These are phyloP conservation scores for Tetrapedia diversipes DNA, from an alignment of 2,888 invertebrate genomes.

Conservation along the genomic window DNA sequence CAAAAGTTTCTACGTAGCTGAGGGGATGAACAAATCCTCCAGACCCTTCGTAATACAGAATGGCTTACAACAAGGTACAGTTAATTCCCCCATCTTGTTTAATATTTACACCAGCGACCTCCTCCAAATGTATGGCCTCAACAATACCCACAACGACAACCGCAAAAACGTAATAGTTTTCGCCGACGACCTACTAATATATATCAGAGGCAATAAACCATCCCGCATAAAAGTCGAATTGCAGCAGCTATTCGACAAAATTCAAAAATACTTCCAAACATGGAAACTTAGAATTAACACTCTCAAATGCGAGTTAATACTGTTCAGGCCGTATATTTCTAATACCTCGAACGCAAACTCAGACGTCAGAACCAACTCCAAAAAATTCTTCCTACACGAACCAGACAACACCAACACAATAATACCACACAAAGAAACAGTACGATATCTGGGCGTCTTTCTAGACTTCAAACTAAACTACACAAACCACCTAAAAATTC, in stretches of 20 bases:
- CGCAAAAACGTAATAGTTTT: too few species aligned
- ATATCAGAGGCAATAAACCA: not conserved
- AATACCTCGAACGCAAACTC: not conserved
- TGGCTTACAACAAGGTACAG: too few species aligned
- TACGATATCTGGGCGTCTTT: conserved; percentile 48
- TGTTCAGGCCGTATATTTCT: not conserved
- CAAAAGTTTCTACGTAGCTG: conserved; percentile 13
- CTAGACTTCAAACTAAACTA: conserved; percentile 44
- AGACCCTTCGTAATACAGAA: too few species aligned
- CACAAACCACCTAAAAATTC: conserved; percentile 11
- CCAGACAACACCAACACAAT: not conserved
- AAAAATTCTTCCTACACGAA: not conserved
- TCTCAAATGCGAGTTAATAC: not conserved
- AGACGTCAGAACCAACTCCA: not conserved
- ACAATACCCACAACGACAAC: not conserved
- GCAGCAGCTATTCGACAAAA: not conserved
- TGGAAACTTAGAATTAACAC: not conserved
- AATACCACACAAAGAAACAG: conserved; percentile 2
- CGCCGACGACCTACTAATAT: not conserved
- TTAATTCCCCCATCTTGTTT: not conserved
- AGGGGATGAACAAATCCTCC: too few species aligned
- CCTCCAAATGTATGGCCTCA: not conserved
- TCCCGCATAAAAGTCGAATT: not conserved
- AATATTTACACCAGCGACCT: not conserved
- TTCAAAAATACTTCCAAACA: not conserved